Evolutionary conservation across 2,797 vertebrate species (phyloP), one percentile per base, ranked within the genome.

Genomic region (Stomatorhinus walkeri): DNA sequence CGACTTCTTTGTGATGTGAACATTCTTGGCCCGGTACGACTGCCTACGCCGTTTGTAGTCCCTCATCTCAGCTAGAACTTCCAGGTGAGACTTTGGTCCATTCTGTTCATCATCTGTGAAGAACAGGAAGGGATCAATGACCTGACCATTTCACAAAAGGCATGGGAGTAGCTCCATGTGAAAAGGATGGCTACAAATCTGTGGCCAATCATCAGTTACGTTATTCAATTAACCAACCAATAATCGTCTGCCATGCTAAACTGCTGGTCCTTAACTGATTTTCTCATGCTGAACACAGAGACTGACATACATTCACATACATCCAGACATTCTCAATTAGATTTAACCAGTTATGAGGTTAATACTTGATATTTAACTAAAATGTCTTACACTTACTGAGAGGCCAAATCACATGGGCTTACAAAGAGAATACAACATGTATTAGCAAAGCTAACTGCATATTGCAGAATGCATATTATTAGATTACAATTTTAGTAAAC

Each of bases 1-100:
- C 1, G 98, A 98, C 89, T 99, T 99, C 94, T 99, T 99, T 43
- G 98, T 99, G 94, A 99, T 99, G 91, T 99, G 98, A 86, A 99
- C 98, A 24, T 99, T 99, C 94, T 99, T 99, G 76, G 98, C 98
- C 92, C 98, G 95, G 89, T 99, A 99, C 0, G 98, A 99, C 93
- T 99, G 98, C 0, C 98, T 96, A 8, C 98, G 95, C 89, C 98
- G 96, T 94, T 98, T 99, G 93, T 99, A 99, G 93, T 99, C 98
- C 91, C 98, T 96, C 96, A 99, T 99, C 95, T 99, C 98, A 32
- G 98, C 98, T 93, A 99, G 95, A 89, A 99, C 96, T 96, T 99
- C 98, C 89, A 99, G 96, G 87, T 99, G 98, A 87, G 98, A 98
- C 91, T 99, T 99, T 0, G 98, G 98, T 76, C 96, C 97, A 59